Evolutionary conservation across 2,888 invertebrate genomes (phyloP), one percentile per base, ranked within the genome.

Genomic region (Heterodera filipjevi): DNA sequence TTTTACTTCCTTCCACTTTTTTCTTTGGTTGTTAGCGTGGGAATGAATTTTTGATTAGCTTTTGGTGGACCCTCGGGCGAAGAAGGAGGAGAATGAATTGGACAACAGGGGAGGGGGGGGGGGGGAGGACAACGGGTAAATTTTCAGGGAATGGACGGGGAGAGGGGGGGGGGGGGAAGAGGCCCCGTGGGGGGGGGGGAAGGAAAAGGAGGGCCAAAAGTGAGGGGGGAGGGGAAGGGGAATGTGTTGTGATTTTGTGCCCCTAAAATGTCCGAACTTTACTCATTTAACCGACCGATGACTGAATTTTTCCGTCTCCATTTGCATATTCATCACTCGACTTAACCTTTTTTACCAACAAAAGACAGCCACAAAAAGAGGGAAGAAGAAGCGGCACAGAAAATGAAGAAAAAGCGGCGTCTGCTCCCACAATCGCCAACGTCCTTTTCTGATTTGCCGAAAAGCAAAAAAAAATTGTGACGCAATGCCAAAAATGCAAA

Each of bases 11-110:
- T 22, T 10, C 3, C 22, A 8, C 22, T n/a, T 27, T 10, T 1
- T n/a, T 27, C 27, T 59, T 59, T n/a, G 59, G n/a, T 59, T 59
- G 59, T 27, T 27, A 59, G 59, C 59, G 59, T 59, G 59, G 59
- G 59, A 59, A 59, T 59, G 59, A 59, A 59, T 59, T 59, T 59
- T 59, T 27, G 59, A 59, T 59, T n/a, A 59, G 59, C 59, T 59
- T 59, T 59, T 49, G 49, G 49, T 49, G 49, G 59, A 14, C 53
- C 59, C 27, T 27, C 59, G n/a, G 59, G 59, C n/a, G 59, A 59
- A 59, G 59, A 59, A 59, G 59, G 59, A 19, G 16, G 53, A 19
- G 53, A 44, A 16, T 19, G 49, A 49, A 49, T 49, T 49, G 49
- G 49, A 8, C 49, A 3, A 12, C 5, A 10, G 44, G 44, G 44